Base-by-base conservation (phyloP, 2,797 vertebrate genomes). In the Ctenopoma multispine region DNA sequence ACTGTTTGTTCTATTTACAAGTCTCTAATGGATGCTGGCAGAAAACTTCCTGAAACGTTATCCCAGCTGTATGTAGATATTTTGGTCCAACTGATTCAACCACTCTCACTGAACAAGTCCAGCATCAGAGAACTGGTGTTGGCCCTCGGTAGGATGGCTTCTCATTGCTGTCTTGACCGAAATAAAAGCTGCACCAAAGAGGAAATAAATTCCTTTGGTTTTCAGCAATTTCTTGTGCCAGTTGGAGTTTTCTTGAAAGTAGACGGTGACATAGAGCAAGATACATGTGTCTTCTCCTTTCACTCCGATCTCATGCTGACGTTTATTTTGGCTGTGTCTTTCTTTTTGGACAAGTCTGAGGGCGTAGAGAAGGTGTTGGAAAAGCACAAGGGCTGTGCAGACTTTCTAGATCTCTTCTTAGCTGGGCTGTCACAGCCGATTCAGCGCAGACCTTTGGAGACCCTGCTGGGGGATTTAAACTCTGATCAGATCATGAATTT, bases 1-100 rank as follows among this genome's bases (percentile, higher is more conserved):
- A 95, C 90, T 15, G 83, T 92, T 23, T 94, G 92, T 68, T 92
- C 76, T 2, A 58, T 90, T 7, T 89, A 93, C 66, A 87, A 85
- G 46, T 67, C 38, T 20, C 86, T 84, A 41, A 73, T 90, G 56
- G 75, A 80, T 40, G 62, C 75, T 60, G 71, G 66, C 29, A 73
- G 47, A 4, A 21, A 72, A 13, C 84, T 90, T n/a, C 93, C 94
- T 1, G 90, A 89, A 61, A 95, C 94, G 0, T 66, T 95, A 41
- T 90, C 90, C 17, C 88, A 93, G 75, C 76, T 96, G 56, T 92
- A 77, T 75, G 82, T 87, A 1, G 43, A 69, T 2, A 75, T 93
- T 60, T 59, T 92, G 43, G 75, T 80, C 23, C 73, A 79, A 41
- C 68, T 94, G 69, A 61, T 91, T 20, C 67, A 73, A 57, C 72